Percentiles rank a stretch among this genome's conserved stretches.
phyloP scores from a whole-genome alignment of 2,797 vertebrate genomes.

The Hippoglossus hippoglossus region DNA sequence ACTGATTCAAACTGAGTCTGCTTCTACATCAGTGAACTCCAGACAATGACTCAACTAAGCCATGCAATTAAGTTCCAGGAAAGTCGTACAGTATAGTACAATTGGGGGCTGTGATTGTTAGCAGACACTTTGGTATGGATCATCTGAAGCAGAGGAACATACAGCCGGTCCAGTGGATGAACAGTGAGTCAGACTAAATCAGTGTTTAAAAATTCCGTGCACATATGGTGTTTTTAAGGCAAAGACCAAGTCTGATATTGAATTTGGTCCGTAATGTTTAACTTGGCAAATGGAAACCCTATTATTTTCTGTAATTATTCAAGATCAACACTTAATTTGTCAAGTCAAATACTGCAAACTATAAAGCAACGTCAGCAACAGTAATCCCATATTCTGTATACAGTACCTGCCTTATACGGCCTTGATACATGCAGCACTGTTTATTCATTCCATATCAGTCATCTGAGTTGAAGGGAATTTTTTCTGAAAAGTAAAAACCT shows the following conservation, averaged over 20 bases:
- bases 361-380: neutral
- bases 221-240: conserved; percentile 11
- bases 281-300: conserved; percentile 2
- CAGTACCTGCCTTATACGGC: too few species aligned
- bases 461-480: neutral
- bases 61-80: conserved; percentile 44
- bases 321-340: conserved; percentile 2
- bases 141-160: conserved; percentile 14
- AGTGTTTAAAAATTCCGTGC: neutral
- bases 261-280: neutral
- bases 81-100: conserved; percentile 10
- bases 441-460: neutral
- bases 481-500: neutral
- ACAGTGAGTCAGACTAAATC: conserved; percentile 13
- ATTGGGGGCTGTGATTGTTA: neutral
- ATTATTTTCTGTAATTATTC: neutral
- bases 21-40: neutral
- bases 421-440: neutral
- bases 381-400: neutral
- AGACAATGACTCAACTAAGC: conserved; percentile 49
- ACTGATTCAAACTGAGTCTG: conserved; percentile 9
- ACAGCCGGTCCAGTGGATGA: neutral
- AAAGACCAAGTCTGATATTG: neutral
- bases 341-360: neutral
- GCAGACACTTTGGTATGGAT: neutral